A percentile compares a stretch with the other conserved stretches of the same genome.
phyloP scores from a whole-genome alignment of 2,797 vertebrate genomes.

The Acomys russatus region DNA sequence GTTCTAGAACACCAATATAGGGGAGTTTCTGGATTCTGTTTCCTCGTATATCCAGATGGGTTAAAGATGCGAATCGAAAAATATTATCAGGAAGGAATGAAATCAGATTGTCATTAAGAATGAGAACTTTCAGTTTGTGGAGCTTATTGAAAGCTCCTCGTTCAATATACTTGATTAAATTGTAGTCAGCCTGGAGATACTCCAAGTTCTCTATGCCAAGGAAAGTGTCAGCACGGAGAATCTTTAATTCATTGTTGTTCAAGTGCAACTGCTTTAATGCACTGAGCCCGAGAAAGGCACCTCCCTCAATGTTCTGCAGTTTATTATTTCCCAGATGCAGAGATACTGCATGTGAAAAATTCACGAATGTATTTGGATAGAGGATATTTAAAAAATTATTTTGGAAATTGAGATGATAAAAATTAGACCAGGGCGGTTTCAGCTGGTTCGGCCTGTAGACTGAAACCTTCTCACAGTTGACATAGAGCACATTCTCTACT shows the following conservation, averaged over 20 bases:
- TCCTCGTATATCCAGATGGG: slow-evolving; percentile 99
- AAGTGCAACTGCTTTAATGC: slow-evolving; percentile 98
- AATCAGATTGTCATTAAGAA: slow-evolving; percentile 99
- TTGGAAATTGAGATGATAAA: slow-evolving; percentile 99
- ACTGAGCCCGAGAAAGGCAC: slow-evolving; percentile 97
- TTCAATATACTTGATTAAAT: slow-evolving; percentile 99
- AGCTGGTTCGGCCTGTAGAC: slow-evolving; percentile 98
- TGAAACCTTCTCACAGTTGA: slow-evolving; percentile 98
- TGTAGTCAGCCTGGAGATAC: slow-evolving; percentile 99
- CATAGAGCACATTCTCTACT: slow-evolving; percentile 98
- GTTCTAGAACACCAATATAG: slow-evolving; percentile 98
- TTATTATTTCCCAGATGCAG: slow-evolving; percentile 99
- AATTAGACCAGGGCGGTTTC: slow-evolving; percentile 95
- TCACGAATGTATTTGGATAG: slow-evolving; percentile 97
- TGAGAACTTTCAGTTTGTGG: slow-evolving; percentile 98
- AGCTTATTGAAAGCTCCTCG: slow-evolving; percentile 99
- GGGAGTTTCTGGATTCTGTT: slow-evolving; percentile 99
- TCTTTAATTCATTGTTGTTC: slow-evolving; percentile 99
- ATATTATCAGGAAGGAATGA: slow-evolving; percentile 98
- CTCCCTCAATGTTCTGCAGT: slow-evolving; percentile 98
- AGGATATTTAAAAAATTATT: slow-evolving; percentile 98
- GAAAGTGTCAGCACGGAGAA: slow-evolving; percentile 98
- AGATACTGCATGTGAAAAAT: slow-evolving; percentile 98
- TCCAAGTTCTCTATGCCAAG: slow-evolving; percentile 99
- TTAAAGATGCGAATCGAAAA: slow-evolving; percentile 98